Conservation (phyloP, 2,888 invertebrate species). For the Carcina quercana region DNA sequence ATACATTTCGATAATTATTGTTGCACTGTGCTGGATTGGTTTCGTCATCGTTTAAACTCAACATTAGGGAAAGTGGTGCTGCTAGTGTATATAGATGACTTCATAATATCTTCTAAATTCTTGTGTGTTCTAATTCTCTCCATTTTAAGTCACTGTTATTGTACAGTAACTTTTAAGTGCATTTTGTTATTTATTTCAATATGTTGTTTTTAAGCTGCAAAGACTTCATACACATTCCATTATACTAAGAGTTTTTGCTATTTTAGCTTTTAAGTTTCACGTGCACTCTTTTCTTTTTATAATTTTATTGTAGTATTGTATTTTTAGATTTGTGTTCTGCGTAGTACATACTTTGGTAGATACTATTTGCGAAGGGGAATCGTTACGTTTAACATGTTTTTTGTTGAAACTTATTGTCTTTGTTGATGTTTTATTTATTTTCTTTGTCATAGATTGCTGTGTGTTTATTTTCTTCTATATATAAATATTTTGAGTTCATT, state of each 20-base stretch:
- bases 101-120: conserved; percentile 10
- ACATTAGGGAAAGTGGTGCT: conserved; percentile 30
- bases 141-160: conserved; percentile 5
- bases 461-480: conserved; percentile 36
- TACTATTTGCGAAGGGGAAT: conserved; percentile 56
- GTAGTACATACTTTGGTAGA: conserved; percentile 9
- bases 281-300: not conserved
- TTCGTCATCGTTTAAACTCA: too few relatives aligned
- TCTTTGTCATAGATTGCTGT: conserved; percentile 41
- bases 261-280: conserved; percentile 13
- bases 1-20: too few relatives aligned
- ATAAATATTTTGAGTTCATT: conserved; percentile 8
- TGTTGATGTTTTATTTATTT: conserved; percentile 57
- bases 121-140: conserved; percentile 4
- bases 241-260: conserved; percentile 18
- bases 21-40: too few relatives aligned
- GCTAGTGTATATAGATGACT: conserved; percentile 27
- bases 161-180: conserved; percentile 9
- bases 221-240: conserved; percentile 38
- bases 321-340: conserved; percentile 4
- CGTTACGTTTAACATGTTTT: conserved; percentile 70
- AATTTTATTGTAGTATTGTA: not conserved
- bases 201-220: conserved; percentile 11
- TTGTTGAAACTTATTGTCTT: conserved; percentile 67
- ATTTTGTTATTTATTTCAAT: conserved; percentile 23